phyloP scores from a whole-genome alignment of 2,888 invertebrate species.

The Apamea epomidion region DNA sequence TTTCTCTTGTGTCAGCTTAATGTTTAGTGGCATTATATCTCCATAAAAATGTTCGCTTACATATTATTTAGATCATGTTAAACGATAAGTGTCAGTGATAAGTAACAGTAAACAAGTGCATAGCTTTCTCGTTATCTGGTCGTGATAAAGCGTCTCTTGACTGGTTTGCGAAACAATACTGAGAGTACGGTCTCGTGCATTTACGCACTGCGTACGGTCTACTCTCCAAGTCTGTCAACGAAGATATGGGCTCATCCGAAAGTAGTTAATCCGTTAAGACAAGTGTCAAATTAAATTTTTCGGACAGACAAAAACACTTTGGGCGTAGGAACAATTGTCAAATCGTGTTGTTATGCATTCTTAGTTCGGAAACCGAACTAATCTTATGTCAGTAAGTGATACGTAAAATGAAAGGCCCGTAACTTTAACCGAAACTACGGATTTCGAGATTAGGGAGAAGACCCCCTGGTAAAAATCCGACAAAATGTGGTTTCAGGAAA shows the following conservation, averaged over 20 bases:
- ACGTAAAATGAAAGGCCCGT: too few species aligned
- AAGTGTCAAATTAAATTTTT: too few species aligned
- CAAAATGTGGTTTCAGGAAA: background rate
- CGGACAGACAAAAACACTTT: too few species aligned
- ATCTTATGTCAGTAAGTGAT: too few species aligned
- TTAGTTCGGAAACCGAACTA: too few species aligned
- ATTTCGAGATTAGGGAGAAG: too few species aligned
- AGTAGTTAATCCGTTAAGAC: too few species aligned
- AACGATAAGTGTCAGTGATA: slow-evolving; percentile 42
- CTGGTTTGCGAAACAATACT: slow-evolving; percentile 41
- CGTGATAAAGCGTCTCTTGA: slow-evolving; percentile 40
- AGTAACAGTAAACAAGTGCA: slow-evolving; percentile 58
- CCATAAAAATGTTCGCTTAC: slow-evolving; percentile 26
- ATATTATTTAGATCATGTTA: slow-evolving; percentile 38
- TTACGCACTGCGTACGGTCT: background rate
- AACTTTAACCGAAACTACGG: too few species aligned
- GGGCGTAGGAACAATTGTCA: too few species aligned
- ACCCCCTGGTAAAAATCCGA: background rate
- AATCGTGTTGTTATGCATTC: too few species aligned
- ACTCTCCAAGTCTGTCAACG: too few species aligned
- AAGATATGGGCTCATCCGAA: too few species aligned
- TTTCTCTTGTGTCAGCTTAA: slow-evolving; percentile 1
- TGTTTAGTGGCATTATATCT: slow-evolving; percentile 4
- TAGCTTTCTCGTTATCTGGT: slow-evolving; percentile 60
- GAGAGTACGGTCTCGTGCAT: slow-evolving; percentile 9